Base-by-base conservation (phyloP, 2,888 invertebrate genomes). In the Panopea generosa region DNA sequence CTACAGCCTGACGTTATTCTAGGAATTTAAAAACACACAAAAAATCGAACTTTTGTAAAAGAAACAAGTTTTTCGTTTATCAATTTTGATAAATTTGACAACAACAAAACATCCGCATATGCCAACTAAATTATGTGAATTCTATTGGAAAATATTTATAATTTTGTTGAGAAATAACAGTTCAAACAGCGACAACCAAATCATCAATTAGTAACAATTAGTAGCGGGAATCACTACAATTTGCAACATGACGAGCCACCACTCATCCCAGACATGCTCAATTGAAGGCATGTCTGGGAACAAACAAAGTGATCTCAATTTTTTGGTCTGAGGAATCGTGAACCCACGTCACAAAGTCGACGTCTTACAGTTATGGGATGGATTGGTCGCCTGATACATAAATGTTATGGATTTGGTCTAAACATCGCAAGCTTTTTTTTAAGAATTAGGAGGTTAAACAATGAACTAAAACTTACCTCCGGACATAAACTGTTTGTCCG, bases 221-320 rank as follows among this genome's bases (percentile, higher is more conserved):
- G 16, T 40, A 40, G 40, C 40, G 40, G 7, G 40, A 11, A 16
- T 40, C 7, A 40, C 40, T 40, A 11, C 40, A 7, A 40, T 40
- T 40, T 11, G 40, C 40, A 11, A 16, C 16, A 40, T 16, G 9
- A 16, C 40, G 16, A 40, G 9, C 7, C 40, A 40, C 16, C 7
- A 40, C 40, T 40, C 40, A 40, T 40, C 40, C 16, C 40, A 40
- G 16, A 40, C 40, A 40, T 40, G 40, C 40, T 40, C 40, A 40
- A 40, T 40, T 16, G 40, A 16, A 40, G 40, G 16, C 40, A 40
- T 40, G 40, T 40, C 40, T 16, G 40, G 40, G 40, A 40, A 40
- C 16, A 40, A 16, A 7, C 9, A 40, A 16, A 16, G 9, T 16
- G 16, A 16, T 40, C 40, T 40, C 40, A 7, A 7, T 40, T 40